These are phyloP conservation scores for Drosophila anomalata DNA, from an alignment of 2,888 invertebrate species.

Conservation along the genomic window DNA sequence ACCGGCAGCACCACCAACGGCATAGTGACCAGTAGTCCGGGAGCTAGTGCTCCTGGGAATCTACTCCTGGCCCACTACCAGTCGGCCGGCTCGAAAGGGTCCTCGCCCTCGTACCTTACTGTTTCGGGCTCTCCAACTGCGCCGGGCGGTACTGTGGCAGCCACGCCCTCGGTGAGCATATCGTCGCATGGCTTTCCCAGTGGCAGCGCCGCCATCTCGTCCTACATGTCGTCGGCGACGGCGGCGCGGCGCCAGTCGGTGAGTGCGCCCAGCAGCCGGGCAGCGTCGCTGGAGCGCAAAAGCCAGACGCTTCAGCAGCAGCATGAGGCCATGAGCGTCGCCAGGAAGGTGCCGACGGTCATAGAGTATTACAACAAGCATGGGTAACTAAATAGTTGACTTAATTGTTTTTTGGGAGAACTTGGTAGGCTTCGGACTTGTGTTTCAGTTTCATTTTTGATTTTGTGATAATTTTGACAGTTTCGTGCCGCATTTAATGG, in stretches of 20 bases:
- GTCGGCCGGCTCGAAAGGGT: conserved; percentile 39
- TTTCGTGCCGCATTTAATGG: background rate
- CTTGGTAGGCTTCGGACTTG: background rate
- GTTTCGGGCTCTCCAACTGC: conserved; percentile 39
- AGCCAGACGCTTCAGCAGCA: conserved; percentile 61
- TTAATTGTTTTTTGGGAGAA: background rate
- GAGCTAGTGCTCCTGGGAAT: conserved; percentile 50
- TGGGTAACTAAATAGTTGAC: conserved; percentile 44
- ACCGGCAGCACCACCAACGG: background rate
- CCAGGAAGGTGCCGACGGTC: conserved; percentile 73
- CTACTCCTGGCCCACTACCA: conserved; percentile 62
- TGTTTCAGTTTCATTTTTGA: background rate
- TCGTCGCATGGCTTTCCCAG: conserved; percentile 69
- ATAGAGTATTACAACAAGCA: conserved; percentile 69
- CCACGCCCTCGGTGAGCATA: conserved; percentile 58
- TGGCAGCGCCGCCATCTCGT: conserved; percentile 66
- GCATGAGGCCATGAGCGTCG: conserved; percentile 38
- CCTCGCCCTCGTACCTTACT: conserved; percentile 53
- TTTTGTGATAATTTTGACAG: background rate
- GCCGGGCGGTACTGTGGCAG: conserved; percentile 42
- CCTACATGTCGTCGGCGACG: conserved; percentile 64
- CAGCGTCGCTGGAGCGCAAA: conserved; percentile 82
- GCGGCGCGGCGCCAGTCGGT: conserved; percentile 71
- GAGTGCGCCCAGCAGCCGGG: conserved; percentile 80
- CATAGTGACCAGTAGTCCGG: conserved; percentile 39